Percentiles rank a stretch among this genome's conserved stretches.
Conservation (phyloP, 2,888 invertebrate genomes). For the Crioceris asparagi region DNA sequence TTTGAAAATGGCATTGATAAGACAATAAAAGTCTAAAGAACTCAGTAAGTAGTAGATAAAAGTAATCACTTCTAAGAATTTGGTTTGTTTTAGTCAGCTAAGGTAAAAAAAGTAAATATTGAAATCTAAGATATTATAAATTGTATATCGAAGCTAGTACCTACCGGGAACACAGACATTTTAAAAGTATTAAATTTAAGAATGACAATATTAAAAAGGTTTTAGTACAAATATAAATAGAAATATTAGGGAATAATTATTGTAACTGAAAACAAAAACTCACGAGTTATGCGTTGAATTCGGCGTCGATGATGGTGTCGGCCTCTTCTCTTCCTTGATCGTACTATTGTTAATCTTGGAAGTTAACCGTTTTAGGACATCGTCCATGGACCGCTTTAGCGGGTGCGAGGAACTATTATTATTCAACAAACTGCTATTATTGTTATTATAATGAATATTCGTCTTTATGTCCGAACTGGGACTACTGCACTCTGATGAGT, state of each 20-base stretch:
- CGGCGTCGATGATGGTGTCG: slow-evolving; percentile 58
- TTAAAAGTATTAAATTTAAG: no score
- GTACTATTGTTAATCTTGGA: slow-evolving; percentile 76
- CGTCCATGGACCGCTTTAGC: slow-evolving; percentile 79
- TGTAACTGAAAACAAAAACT: slow-evolving; percentile 24
- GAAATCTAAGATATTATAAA: no score
- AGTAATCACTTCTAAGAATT: no score
- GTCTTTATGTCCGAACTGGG: slow-evolving; percentile 58
- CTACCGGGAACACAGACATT: no score
- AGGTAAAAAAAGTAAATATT: no score
- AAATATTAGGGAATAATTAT: slow-evolving; percentile 1
- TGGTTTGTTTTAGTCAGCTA: no score
- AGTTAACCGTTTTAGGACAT: slow-evolving; percentile 74
- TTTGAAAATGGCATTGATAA: no score
- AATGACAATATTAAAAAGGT: no score
- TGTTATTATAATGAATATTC: slow-evolving; percentile 43
- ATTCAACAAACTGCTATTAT: slow-evolving; percentile 54
- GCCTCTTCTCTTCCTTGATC: slow-evolving; percentile 59
- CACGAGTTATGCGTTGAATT: slow-evolving; percentile 37
- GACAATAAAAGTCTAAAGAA: no score
- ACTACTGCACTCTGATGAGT: slow-evolving; percentile 63
- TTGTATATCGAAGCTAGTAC: no score
- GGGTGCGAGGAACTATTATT: slow-evolving; percentile 50
- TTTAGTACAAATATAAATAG: no score
- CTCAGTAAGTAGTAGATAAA: no score